Evolutionary conservation across 2,797 vertebrate species (phyloP), one percentile per base, ranked within the genome.

Genomic region (Enteromius trimaculatus): DNA sequence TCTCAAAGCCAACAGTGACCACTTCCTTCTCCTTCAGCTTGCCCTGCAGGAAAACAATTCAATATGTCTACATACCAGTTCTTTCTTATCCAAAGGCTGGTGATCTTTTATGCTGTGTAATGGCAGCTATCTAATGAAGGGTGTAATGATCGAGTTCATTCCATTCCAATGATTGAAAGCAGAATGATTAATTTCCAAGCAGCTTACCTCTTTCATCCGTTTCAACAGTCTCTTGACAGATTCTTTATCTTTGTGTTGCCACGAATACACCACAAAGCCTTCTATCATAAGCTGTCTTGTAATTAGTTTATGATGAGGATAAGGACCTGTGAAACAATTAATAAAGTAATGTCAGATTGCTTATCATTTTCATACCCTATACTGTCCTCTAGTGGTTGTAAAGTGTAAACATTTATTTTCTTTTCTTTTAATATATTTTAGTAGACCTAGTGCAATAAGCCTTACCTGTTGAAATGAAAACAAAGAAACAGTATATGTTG

Each of bases 1-100:
- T 97, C 81, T 96, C 94, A 93, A 97, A 98, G 85, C 96, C 96
- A 86, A 94, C 91, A 2, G 91, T 97, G 83, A 97, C 0, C 1
- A 96, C 88, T 90, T 98, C 96, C 0, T 42, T 88, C 49, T 3
- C 93, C 86, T 95, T 92, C 85, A 98, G 84, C 89, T 97, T 97
- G 60, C 95, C 96, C 96, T 99, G 91, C 42, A 77, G 55, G 72
- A 7, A 60, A 83, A 44, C 74, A 42, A 13, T 68, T 51, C 5
- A 51, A 16, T 11, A 3, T 51, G 19, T 76, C 19, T 42, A 17
- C 23, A 74, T 37, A 34, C 29, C 13, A 53, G 19, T 21, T 34
- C 39, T 37, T n/a, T 51, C 13, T 64, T 44, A 29, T 39, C 39
- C 23, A 76, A 21, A 76, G 21, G 29, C 47, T 74, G 26, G 29